A percentile compares a stretch with the other conserved stretches of the same genome.
These are phyloP conservation scores for Trematocara variabile DNA, from an alignment of 2,113 vertebrate genomes.

Conservation along the genomic window DNA sequence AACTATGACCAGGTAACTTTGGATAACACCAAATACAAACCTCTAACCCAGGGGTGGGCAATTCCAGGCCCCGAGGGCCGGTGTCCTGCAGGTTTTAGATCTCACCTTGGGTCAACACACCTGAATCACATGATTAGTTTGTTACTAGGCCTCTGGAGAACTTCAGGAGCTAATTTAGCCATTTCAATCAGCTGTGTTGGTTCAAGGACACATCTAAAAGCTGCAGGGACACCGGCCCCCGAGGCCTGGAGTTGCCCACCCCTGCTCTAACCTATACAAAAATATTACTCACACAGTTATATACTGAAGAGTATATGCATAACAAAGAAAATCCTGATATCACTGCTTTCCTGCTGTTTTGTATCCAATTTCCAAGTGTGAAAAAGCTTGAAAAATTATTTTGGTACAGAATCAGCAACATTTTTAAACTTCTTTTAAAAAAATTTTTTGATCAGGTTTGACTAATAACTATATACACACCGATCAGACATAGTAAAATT, in stretches of 20 bases:
- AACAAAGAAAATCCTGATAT: neutral
- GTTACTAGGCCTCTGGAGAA: too few species aligned
- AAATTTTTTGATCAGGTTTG: neutral
- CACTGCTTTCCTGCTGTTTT: neutral
- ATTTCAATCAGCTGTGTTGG: too few species aligned
- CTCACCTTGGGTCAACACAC: too few species aligned
- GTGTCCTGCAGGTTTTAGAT: too few species aligned
- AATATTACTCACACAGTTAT: neutral
- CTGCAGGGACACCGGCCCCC: too few species aligned
- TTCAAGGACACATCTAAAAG: too few species aligned
- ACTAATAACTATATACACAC: neutral
- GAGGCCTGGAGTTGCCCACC: too few species aligned
- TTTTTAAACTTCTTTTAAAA: neutral
- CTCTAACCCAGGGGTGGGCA: too few species aligned
- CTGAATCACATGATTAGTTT: too few species aligned
- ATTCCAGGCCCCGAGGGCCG: too few species aligned
- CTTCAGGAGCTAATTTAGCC: too few species aligned
- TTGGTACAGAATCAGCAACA: neutral
- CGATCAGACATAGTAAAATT: neutral
- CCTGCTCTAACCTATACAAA: neutral
- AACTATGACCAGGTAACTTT: constrained; percentile 59
- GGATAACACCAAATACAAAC: neutral
- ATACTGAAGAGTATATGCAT: neutral
- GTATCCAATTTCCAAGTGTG: neutral
- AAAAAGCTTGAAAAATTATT: neutral